phyloP scores from a whole-genome alignment of 2,888 invertebrate genomes.

The Sesia apiformis region DNA sequence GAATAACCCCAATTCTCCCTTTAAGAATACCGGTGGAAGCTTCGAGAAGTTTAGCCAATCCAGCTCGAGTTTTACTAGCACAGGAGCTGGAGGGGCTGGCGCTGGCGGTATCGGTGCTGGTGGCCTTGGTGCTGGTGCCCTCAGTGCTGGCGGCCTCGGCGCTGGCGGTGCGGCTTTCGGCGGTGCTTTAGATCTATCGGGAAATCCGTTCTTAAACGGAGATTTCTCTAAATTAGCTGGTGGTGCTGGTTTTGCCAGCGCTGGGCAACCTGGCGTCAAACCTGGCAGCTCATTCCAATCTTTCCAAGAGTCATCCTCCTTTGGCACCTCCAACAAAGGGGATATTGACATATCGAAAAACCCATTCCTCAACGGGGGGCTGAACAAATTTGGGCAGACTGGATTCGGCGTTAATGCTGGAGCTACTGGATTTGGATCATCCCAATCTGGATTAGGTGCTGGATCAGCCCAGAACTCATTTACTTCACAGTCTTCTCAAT shows the following conservation, averaged over 20 bases:
- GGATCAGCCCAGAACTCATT: constrained; percentile 6
- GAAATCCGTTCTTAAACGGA: constrained; percentile 47
- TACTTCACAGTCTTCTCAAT: not conserved
- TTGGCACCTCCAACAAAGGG: constrained; percentile 34
- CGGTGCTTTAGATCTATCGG: constrained; percentile 26
- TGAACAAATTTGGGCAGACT: constrained; percentile 18
- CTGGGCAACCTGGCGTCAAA: constrained; percentile 5
- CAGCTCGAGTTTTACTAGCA: constrained; percentile 34
- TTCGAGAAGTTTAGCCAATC: constrained; percentile 52
- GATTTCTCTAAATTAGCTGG: constrained; percentile 30
- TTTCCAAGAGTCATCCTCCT: constrained; percentile 39
- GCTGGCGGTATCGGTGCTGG: constrained; percentile 16
- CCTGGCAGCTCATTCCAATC: constrained; percentile 18
- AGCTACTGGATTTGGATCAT: constrained; percentile 9
- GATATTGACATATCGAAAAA: constrained; percentile 43
- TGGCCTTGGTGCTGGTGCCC: constrained; percentile 20
- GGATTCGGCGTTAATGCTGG: constrained; percentile 14
- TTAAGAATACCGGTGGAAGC: constrained; percentile 55
- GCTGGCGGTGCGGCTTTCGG: constrained; percentile 6
- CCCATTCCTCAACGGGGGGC: constrained; percentile 40
- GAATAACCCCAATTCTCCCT: constrained; percentile 74
- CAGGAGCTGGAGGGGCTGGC: constrained; percentile 13
- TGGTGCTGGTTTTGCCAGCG: constrained; percentile 4
- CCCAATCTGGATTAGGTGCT: constrained; percentile 3
- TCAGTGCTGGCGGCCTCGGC: constrained; percentile 15